Evolutionary conservation across 1,140 invertebrate genomes (phyloP), one percentile per base, ranked within the genome.

Genomic region (Zaprionus capensis): DNA sequence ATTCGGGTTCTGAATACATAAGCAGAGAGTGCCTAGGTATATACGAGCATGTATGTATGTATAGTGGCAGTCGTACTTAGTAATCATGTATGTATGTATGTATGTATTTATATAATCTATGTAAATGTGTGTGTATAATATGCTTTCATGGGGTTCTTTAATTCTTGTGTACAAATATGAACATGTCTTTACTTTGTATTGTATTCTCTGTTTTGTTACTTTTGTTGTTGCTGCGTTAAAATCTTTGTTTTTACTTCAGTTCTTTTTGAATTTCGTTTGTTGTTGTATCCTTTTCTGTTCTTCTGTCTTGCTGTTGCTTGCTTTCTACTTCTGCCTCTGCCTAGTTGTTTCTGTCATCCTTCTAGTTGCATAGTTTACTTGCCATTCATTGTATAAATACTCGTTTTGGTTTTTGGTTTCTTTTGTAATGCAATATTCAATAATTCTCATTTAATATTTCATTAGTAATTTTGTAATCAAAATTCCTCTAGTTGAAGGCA

Each of bases 401-500:
- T 22, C 11, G 15, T 64, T 51, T 51, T 51, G 46, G 58, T 71
- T 71, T 41, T 57, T 11, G 17, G 20, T 69, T 76, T 59, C n/a
- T 15, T 26, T 57, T 49, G 46, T 73, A 66, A 87, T 87, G 74
- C 81, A 78, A 78, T 81, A 81, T 78, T 84, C 61, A 78, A 76
- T 78, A 74, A 78, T 78, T 81, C 61, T 71, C 77, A 68, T 87
- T 80, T 70, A 67, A 79, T 88, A 72, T 81, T 46, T 84, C 66
- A 72, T 86, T 86, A 87, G 82, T 82, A 88, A 85, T 83, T 90
- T 77, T 81, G 70, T 87, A 86, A 91, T 92, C 88, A 91, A 92
- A 92, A 92, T 92, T 92, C 91, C 91, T 92, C 91, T 92, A 92
- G 85, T 92, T 92, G 91, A 92, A 92, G 91, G 91, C 91, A 92